Evolutionary conservation across 2,797 vertebrate species (phyloP).

Genomic region (Meda fulgida): DNA sequence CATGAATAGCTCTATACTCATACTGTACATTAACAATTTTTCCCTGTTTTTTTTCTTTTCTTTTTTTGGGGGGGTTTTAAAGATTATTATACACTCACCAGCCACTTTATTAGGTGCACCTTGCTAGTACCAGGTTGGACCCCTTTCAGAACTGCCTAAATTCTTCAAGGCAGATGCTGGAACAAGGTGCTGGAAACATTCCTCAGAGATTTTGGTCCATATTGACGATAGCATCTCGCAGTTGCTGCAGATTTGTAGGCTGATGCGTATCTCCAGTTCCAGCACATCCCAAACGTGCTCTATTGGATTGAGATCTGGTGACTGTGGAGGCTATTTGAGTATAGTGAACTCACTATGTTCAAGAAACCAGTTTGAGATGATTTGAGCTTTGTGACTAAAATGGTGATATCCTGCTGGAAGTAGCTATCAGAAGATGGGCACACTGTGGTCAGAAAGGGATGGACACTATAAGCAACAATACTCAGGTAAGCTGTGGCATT

Average conservation of each 20-base stretch:
- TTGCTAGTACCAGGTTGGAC: not conserved
- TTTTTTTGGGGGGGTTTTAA: not conserved
- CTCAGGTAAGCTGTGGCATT: not conserved
- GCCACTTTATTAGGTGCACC: not conserved
- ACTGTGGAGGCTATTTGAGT: not conserved
- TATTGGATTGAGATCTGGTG: not conserved
- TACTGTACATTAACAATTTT: not conserved
- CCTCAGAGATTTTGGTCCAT: conserved; percentile 31
- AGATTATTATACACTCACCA: not conserved
- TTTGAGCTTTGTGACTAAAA: not conserved
- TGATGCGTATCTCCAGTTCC: conserved; percentile 42
- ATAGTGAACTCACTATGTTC: not conserved
- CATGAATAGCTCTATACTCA: not conserved
- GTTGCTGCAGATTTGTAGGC: conserved; percentile 54
- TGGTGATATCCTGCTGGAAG: conserved; percentile 59
- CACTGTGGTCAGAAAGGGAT: conserved; percentile 57
- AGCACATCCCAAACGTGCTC: conserved; percentile 42
- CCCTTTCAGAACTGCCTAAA: not conserved
- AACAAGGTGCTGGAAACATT: not conserved
- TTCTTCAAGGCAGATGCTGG: not conserved
- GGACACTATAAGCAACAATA: not conserved
- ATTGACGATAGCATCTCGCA: conserved; percentile 31
- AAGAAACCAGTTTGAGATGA: not conserved
- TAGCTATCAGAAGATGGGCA: conserved; percentile 63
- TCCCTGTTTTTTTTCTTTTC: not conserved